These are phyloP conservation scores for Drosophila truncata DNA, from an alignment of 1,140 invertebrate species.

Conservation along the genomic window DNA sequence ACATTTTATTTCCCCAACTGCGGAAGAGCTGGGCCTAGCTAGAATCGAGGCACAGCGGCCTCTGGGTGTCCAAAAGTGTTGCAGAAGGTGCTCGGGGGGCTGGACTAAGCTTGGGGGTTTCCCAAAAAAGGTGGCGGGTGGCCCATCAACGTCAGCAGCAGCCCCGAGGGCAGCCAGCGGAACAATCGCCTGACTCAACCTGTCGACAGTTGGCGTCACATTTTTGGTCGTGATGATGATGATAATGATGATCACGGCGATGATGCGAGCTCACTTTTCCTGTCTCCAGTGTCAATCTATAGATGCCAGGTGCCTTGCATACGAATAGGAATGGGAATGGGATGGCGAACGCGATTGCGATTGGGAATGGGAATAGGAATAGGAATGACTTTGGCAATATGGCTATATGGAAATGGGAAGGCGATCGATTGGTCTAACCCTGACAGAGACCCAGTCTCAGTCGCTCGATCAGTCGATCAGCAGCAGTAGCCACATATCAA, in stretches of 20 bases:
- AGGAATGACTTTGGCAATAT: conserved; percentile 13
- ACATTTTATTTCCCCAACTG: conserved; percentile 30
- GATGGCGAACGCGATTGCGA: conserved; percentile 1
- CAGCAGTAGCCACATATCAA: conserved; percentile 48
- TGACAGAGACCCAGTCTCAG: conserved; percentile 53
- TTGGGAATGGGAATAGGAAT: conserved; percentile 37
- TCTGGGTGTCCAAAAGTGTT: conserved; percentile 39
- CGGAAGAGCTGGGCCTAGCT: conserved; percentile 53
- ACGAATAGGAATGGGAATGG: conserved; percentile 48
- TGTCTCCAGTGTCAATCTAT: conserved; percentile 80
- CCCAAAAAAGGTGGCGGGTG: conserved; percentile 24
- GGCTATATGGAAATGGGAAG: conserved; percentile 39
- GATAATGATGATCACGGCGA: conserved; percentile 56
- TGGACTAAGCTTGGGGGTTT: conserved; percentile 16
- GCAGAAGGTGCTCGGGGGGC: conserved; percentile 23
- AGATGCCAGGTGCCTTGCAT: conserved; percentile 53
- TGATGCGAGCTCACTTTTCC: conserved; percentile 75
- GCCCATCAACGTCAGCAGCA: conserved; percentile 27
- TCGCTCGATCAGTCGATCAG: conserved; percentile 44
- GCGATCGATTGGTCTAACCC: conserved; percentile 41
- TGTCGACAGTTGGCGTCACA: conserved; percentile 69
- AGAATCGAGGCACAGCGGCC: conserved; percentile 11
- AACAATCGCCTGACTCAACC: conserved; percentile 52
- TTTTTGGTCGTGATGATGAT: conserved; percentile 77
- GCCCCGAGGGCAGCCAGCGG: conserved; percentile 42